phyloP scores from a whole-genome alignment of 2,888 invertebrate species.

The Cybosia mesomella region DNA sequence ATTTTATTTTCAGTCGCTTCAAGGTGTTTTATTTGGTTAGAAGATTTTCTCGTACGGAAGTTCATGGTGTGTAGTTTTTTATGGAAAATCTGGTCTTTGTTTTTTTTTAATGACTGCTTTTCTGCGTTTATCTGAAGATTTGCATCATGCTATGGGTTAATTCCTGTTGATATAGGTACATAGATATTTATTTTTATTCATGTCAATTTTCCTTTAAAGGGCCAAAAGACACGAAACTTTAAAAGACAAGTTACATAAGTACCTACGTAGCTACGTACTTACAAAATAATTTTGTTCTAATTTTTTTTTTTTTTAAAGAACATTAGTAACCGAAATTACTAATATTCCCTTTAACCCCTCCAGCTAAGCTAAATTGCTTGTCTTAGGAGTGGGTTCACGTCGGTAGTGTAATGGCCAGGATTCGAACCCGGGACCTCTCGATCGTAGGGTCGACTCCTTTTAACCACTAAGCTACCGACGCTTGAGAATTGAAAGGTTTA shows the following conservation, averaged over 20 bases:
- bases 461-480: too few species aligned
- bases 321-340: too few species aligned
- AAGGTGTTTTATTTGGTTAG: constrained; percentile 4
- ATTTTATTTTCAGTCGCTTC: constrained; percentile 16
- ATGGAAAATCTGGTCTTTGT: not conserved
- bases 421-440: too few species aligned
- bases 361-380: too few species aligned
- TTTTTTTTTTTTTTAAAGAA: too few species aligned
- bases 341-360: too few species aligned
- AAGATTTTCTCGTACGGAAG: not conserved
- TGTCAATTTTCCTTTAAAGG: not conserved
- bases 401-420: too few species aligned
- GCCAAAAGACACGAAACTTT: not conserved
- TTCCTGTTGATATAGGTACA: not conserved
- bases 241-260: not conserved
- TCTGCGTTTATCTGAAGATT: not conserved
- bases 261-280: too few species aligned
- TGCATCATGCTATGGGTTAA: not conserved
- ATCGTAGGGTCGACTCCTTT: too few species aligned
- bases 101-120: not conserved
- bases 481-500: too few species aligned
- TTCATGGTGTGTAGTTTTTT: constrained; percentile 1
- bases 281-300: too few species aligned
- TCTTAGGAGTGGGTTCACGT: too few species aligned
- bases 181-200: not conserved